Evolutionary conservation across 2,888 invertebrate genomes (phyloP), one percentile per base, ranked within the genome.

Genomic region (Mimachlamys varia): DNA sequence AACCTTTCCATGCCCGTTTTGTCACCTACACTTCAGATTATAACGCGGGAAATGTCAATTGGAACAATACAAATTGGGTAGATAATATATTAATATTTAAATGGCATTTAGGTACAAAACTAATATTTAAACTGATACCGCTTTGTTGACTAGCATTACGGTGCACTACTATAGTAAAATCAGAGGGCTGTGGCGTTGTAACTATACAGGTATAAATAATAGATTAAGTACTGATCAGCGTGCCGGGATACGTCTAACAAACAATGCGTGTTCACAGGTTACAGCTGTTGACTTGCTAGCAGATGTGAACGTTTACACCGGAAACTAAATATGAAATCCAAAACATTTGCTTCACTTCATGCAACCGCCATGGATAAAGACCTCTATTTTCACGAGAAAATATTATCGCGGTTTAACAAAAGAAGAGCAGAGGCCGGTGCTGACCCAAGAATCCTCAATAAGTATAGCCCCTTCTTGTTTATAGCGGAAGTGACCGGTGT

Each of bases 401-500:
- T 76, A 33, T 0, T 33, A 33, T 2, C 4, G 76, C 76, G 33
- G 27, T 76, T 76, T 76, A 33, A 76, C 33, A 27, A 76, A 33
- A 76, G 76, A 33, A 27, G 76, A 33, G 27, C 27, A 27, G 76
- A 76, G 27, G 12, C 27, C 0, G 76, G 17, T 12, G 76, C 33
- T 33, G 27, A 27, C 76, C 76, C 76, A 7, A 76, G 76, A 15
- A 76, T 13, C 76, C 3, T 76, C 3, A 76, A 76, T 76, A 76
- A 27, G 76, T 33, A 27, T 27, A 33, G 76, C 33, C 76, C 76
- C 33, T 27, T 76, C 17, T 13, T 76, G 33, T 76, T 76, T 27
- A 76, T 76, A 76, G 76, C 76, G 27, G 76, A 76, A 33, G 76
- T 76, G 76, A 76, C 33, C 33, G 76, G 76, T 12, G 76, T 76